Evolutionary conservation across 2,113 vertebrate genomes (phyloP), one percentile per base, ranked within the genome.

Genomic region (Ictidomys tridecemlineatus): DNA sequence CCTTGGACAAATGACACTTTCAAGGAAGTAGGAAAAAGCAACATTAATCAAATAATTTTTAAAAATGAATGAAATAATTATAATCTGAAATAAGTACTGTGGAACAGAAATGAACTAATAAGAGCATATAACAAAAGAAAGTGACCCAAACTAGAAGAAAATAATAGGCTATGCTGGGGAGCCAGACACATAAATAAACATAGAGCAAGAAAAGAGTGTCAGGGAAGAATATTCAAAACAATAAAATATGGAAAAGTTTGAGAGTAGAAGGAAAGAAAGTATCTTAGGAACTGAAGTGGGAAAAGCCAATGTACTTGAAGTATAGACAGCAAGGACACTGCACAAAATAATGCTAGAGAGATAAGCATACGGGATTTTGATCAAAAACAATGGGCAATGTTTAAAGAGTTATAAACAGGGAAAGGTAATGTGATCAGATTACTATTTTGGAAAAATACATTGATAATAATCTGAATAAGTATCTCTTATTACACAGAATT

Each of bases 361-460:
- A 18, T 34, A 87, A 16, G 18, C 22, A 56, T 26, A 12, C 6
- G n/a, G 28, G 28, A 91, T 79, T 72, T 73, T 85, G 4, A 39
- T 79, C 82, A 77, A 91, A 20, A 63, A 26, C 8, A 39, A 69
- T 2, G n/a, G 30, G 32, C 53, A 90, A 80, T 85, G 42, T 85
- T 77, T 85, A 42, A 90, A 84, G n/a, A 89, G n/a, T 91, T 76
- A 78, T 34, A 85, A 90, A 77, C 20, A 53, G 77, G 45, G 39
- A 14, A 6, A 82, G 14, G 30, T 69, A 85, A 85, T 8, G 80
- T 65, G 10, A 74, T 42, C 28, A 51, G 22, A 80, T 91, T 86
- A 78, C 34, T 95, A 51, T 78, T 91, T 84, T 73, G 28, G n/a
- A 65, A 65, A 95, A 61, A 93, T 34, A 34, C 26, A 85, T 32